phyloP scores from a whole-genome alignment of 2,797 vertebrate genomes.

The Coluber constrictor region DNA sequence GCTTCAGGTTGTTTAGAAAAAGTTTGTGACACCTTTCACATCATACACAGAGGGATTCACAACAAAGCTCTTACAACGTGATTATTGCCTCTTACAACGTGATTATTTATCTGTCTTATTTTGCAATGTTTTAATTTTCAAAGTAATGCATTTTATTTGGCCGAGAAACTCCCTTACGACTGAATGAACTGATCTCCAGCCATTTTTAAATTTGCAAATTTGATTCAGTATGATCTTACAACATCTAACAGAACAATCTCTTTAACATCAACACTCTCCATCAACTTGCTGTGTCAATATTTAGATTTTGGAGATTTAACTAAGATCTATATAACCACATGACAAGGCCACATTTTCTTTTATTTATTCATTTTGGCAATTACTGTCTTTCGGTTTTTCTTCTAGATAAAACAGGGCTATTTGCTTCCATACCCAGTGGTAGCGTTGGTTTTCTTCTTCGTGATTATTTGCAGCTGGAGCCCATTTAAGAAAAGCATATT shows the following conservation, averaged over 20 bases:
- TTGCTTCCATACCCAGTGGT: constrained; percentile 52
- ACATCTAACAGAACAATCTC: background rate
- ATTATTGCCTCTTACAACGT: background rate
- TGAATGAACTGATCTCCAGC: background rate
- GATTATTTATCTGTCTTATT: background rate
- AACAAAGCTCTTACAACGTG: background rate
- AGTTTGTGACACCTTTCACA: background rate
- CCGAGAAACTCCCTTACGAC: background rate
- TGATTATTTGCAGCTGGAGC: constrained; percentile 91
- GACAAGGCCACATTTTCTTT: constrained; percentile 11
- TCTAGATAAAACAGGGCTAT: constrained; percentile 38
- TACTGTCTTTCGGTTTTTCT: constrained; percentile 39
- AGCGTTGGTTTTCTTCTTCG: constrained; percentile 65
- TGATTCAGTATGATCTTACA: background rate
- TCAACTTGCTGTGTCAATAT: background rate
- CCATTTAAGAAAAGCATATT: constrained; percentile 81
- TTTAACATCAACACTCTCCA: background rate
- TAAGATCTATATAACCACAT: constrained; percentile 10
- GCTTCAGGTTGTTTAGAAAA: background rate
- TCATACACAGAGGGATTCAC: background rate
- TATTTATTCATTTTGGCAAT: constrained; percentile 23
- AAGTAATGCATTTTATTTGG: background rate
- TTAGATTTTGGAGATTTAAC: constrained; percentile 23
- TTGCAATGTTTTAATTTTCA: background rate
- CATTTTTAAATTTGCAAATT: background rate